These are phyloP conservation scores for Girardia tigrina DNA, from an alignment of 2,888 invertebrate genomes.

Conservation along the genomic window DNA sequence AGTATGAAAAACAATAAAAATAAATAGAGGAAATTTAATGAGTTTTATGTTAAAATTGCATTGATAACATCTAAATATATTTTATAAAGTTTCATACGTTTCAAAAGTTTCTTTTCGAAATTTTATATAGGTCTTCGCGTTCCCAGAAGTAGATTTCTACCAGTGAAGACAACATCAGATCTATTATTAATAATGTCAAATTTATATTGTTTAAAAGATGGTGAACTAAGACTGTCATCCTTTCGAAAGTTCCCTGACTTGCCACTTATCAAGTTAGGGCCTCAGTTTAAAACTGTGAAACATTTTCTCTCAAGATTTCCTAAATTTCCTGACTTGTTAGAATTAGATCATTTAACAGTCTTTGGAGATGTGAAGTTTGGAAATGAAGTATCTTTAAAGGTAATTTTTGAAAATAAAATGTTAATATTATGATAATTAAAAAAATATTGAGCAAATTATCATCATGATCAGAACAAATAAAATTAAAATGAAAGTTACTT, in stretches of 20 bases:
- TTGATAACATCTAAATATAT: too few species aligned
- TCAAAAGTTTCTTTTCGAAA: neutral
- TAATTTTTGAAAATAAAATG: constrained; percentile 51
- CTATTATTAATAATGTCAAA: constrained; percentile 92
- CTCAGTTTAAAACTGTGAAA: constrained; percentile 81
- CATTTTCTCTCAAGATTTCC: constrained; percentile 82
- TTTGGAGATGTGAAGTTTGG: constrained; percentile 99
- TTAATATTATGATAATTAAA: too few species aligned
- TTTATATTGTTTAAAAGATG: constrained; percentile 70
- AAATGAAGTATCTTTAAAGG: constrained; percentile 75
- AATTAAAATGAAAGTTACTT: too few species aligned
- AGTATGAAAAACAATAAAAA: too few species aligned
- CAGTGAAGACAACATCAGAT: constrained; percentile 97
- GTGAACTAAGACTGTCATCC: constrained; percentile 81
- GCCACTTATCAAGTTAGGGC: constrained; percentile 86
- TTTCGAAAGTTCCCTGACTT: constrained; percentile 89
- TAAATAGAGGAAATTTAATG: too few species aligned
- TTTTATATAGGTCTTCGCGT: constrained; percentile 63
- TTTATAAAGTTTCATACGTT: too few species aligned
- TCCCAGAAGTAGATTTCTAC: constrained; percentile 84
- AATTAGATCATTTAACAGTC: constrained; percentile 92
- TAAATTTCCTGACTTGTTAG: constrained; percentile 85
- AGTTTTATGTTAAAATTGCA: too few species aligned
- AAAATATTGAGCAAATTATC: too few species aligned
- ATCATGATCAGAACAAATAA: too few species aligned